Evolutionary conservation across 2,888 invertebrate genomes (phyloP), one percentile per base, ranked within the genome.

Genomic region (Drosophila lacicola): DNA sequence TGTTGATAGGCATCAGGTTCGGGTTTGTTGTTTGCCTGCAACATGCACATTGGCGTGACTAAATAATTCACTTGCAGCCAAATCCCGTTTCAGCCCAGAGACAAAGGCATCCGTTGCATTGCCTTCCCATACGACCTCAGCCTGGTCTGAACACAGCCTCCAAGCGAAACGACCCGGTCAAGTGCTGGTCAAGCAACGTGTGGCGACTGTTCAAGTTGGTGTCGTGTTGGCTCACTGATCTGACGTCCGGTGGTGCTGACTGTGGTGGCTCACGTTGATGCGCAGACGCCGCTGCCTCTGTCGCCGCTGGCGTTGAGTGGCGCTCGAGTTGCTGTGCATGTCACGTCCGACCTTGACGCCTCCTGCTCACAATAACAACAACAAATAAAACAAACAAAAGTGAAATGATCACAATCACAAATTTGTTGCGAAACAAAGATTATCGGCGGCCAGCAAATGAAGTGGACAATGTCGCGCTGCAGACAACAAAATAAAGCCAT

Each of bases 11-110:
- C 81, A 76, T 68, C 70, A 29, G 68, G 44, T 47, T 45, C 37
- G 47, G 46, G 39, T 64, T 34, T 55, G 47, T 37, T 36, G 54
- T 54, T 55, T 56, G 70, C 50, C 58, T 80, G 68, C 81, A 78
- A 78, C 81, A 78, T 80, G 79, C 79, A 81, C 81, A 78, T 77
- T 71, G 77, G 79, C 81, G 80, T 76, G 79, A 74, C 76, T 72
- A 74, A 76, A 46, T 69, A 70, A 58, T 61, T 70, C 74, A 64
- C 62, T 46, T 68, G 72, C 62, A 41, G 46, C 63, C 10, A 60
- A 61, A 72, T 71, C 62, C 44, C 57, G 73, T 63, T 69, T 53
- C 39, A 33, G 56, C 17, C 36, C 44, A 36, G 29, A 66, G 51
- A 13, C 50, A 42, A 42, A 66, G 57, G 68, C 66, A 66, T 57